Evolutionary conservation across 2,888 invertebrate species (phyloP), one percentile per base, ranked within the genome.

Genomic region (Clivina fossor): DNA sequence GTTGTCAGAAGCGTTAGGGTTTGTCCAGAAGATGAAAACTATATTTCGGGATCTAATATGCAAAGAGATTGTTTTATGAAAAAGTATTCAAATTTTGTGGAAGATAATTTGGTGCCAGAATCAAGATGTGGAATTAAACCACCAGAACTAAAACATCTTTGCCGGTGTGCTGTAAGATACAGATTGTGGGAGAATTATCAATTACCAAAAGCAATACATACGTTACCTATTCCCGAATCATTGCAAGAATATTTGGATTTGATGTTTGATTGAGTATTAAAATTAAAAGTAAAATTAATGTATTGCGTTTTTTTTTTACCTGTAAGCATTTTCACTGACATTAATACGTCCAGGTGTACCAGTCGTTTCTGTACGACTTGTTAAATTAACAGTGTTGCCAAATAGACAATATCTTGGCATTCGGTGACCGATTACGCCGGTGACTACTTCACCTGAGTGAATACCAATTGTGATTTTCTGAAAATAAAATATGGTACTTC

Each of bases 351-450:
- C 94, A 9, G 88, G 86, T 43, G 85, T 83, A 0, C 94, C 94
- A 0, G 94, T 94, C 15, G 94, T 94, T 75, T 95, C 94, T 1
- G 93, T 93, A 58, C 94, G 83, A 72, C 93, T 93, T 49, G 94
- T 94, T 58, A 94, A 73, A 76, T 95, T 95, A 9, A 95, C 94
- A 0, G 94, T 94, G 75, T 95, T 94, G 4, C 94, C 94, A 68
- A 94, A 95, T 22, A 95, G 82, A 66, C 92, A 92, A 73, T 93
- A 94, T 20, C 94, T 83, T 0, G 94, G 94, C 90, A 94, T 93
- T 59, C 93, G 84, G 74, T 93, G 92, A 2, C 94, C 94, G 61
- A 94, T 94, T 4, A 94, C 94, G 9, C 94, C 94, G 0, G 94
- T 94, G 47, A 95, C 93, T 15, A 93, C 93, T 72, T 94, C 94